Percentiles rank a stretch among this genome's conserved stretches.
These are phyloP conservation scores for Athrips mouffetella DNA, from an alignment of 2,888 invertebrate genomes.

Conservation along the genomic window DNA sequence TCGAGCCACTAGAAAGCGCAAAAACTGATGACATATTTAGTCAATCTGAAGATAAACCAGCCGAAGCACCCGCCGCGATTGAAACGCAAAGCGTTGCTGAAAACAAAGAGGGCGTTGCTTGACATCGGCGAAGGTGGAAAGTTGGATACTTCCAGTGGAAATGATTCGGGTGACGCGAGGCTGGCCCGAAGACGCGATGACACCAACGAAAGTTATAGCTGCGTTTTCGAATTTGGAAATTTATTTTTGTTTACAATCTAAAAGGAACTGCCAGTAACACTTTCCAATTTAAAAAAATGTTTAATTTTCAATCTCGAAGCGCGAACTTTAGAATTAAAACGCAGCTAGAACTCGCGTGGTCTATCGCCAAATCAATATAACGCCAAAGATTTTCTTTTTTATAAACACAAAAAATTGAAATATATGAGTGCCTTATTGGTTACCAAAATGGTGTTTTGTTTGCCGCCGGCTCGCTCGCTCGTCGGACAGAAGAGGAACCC, in stretches of 20 bases:
- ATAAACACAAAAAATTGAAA: slow-evolving; percentile 61
- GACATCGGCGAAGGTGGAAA: slow-evolving; percentile 53
- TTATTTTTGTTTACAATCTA: not conserved
- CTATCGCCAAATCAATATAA: slow-evolving; percentile 39
- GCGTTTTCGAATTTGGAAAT: slow-evolving; percentile 8
- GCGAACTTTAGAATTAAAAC: slow-evolving; percentile 15
- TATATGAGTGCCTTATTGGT: slow-evolving; percentile 78
- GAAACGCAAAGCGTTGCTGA: slow-evolving; percentile 27
- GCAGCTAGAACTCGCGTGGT: slow-evolving; percentile 16
- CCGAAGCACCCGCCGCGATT: slow-evolving; percentile 10
- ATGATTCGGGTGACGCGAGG: slow-evolving; percentile 68
- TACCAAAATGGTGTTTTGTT: slow-evolving; percentile 71
- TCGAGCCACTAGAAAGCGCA: slow-evolving; percentile 2
- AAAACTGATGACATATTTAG: slow-evolving; percentile 46
- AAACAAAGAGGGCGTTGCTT: slow-evolving; percentile 46
- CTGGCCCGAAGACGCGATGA: not conserved
- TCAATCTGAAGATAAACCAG: slow-evolving; percentile 17
- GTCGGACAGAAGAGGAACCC: slow-evolving; percentile 74
- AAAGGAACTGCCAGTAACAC: slow-evolving; percentile 1
- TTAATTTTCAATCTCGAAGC: no score
- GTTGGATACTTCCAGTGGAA: slow-evolving; percentile 66
- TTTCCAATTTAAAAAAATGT: not conserved
- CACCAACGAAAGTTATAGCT: slow-evolving; percentile 13
- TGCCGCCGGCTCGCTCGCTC: slow-evolving; percentile 40
- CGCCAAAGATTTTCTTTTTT: slow-evolving; percentile 72